Percentiles rank a stretch among this genome's conserved stretches.
Conservation (phyloP, 2,888 invertebrate species). For the Nemotelus nigrinus region DNA sequence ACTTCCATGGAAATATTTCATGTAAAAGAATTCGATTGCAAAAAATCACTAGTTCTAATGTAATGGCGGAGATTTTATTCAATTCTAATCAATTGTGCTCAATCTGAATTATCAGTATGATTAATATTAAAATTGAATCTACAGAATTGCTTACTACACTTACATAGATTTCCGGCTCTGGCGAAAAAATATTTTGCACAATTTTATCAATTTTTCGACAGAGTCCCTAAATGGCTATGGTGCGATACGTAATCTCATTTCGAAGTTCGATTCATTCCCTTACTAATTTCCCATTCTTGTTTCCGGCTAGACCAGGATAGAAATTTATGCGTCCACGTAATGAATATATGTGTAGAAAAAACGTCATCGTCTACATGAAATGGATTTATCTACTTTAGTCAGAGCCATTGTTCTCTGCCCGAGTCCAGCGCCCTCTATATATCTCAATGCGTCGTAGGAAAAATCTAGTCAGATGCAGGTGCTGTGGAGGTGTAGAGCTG, state of each 20-base stretch:
- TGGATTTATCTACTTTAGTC: background rate
- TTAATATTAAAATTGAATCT: too few species aligned
- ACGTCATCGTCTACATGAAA: constrained; percentile 9
- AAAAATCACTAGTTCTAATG: too few species aligned
- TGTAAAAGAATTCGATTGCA: too few species aligned
- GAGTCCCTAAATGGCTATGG: constrained; percentile 7
- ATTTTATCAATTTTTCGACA: background rate
- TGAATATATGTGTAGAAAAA: background rate
- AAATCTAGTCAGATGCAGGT: background rate
- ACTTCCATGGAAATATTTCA: too few species aligned
- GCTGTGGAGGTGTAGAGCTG: constrained; percentile 5
- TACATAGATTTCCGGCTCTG: too few species aligned
- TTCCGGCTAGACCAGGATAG: constrained; percentile 7
- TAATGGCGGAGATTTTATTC: too few species aligned
- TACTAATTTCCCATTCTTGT: background rate
- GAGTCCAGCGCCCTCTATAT: too few species aligned
- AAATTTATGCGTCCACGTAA: constrained; percentile 26
- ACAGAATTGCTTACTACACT: too few species aligned
- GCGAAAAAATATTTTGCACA: too few species aligned
- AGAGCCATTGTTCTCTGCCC: background rate
- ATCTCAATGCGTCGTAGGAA: too few species aligned
- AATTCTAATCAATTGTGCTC: too few species aligned
- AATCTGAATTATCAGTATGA: too few species aligned
- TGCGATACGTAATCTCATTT: constrained; percentile 3
- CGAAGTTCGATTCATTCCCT: background rate